Percentiles rank a stretch among this genome's conserved stretches.
Evolutionary conservation across 2,797 vertebrate species (phyloP).

Genomic region (Helostoma temminkii): DNA sequence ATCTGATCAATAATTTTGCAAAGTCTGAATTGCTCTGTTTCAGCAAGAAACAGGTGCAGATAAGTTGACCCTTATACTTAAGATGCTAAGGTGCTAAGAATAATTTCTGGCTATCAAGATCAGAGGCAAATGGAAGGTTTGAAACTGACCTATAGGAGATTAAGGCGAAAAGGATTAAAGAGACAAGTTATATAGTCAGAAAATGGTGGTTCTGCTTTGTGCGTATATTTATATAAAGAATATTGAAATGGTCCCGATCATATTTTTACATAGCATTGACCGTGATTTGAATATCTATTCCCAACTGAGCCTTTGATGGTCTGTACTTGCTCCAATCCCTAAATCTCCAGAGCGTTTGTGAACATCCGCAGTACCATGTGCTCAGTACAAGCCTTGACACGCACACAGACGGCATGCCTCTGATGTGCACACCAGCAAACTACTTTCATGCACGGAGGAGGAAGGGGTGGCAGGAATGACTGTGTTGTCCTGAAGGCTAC

Average conservation of each 20-base stretch:
- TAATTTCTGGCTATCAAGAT: neutral
- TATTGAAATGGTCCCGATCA: conserved; percentile 27
- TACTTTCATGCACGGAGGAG: conserved; percentile 28
- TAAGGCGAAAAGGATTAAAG: neutral
- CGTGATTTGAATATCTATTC: conserved; percentile 58
- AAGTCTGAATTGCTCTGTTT: neutral
- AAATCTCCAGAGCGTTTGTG: conserved; percentile 60
- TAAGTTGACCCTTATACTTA: neutral
- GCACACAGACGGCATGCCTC: conserved; percentile 37
- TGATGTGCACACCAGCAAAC: conserved; percentile 47
- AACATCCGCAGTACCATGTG: conserved; percentile 42
- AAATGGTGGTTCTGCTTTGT: conserved; percentile 12
- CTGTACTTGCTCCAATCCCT: conserved; percentile 47
- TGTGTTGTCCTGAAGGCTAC: conserved; percentile 52
- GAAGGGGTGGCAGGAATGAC: conserved; percentile 19
- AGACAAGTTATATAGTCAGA: neutral
- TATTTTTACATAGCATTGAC: conserved; percentile 36
- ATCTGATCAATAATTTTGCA: neutral
- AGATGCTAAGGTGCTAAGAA: neutral
- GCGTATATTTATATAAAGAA: conserved; percentile 27
- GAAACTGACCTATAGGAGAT: neutral
- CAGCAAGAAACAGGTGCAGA: neutral
- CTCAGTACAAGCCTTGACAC: conserved; percentile 36
- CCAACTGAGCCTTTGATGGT: conserved; percentile 68
- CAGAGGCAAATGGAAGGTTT: neutral